Evolutionary conservation across 2,888 invertebrate species (phyloP), one percentile per base, ranked within the genome.

Genomic region (Andrena hattorfiana): DNA sequence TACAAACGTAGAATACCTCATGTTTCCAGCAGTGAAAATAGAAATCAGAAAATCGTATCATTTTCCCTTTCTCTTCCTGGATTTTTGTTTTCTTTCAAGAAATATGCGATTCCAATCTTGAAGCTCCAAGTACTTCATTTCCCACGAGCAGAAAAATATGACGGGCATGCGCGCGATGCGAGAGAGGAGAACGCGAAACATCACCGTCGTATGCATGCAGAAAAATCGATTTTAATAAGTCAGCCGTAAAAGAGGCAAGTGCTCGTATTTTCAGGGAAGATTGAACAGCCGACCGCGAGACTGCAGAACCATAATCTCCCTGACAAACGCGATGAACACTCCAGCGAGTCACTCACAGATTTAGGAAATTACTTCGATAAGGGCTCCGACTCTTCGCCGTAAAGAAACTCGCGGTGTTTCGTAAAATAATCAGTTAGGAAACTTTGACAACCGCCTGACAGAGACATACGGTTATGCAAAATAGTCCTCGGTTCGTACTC

Each of bases 191-290:
- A 73, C 51, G 28, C 23, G 67, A 66, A 32, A 63, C 54, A 32
- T 63, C 16, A 49, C 10, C 63, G n/a, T 67, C 28, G 59, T 32
- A 51, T 77, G 60, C 60, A 62, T 42, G 32, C 26, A n/a, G 32
- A 42, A 77, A 70, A 71, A 77, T 80, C 77, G 79, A 80, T 80
- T 80, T 77, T 80, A 80, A 66, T 70, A 80, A 70, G 70, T 77
- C 76, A 28, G 3, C 70, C n/a, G 49, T 79, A 66, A 76, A 66
- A 42, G 51, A 54, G 54, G 62, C 23, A 48, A 42, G 59, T 30
- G 68, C 32, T 54, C 35, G 77, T 67, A 71, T 77, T 77, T 80
- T 71, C 56, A 67, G 20, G 63, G 28, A 30, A 78, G 20, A 73
- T 64, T 73, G 68, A 49, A 49, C 56, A 71, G 32, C 30, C 79